Evolutionary conservation across 1,140 invertebrate genomes (phyloP).

Genomic region (Stegodyphus dumicola): DNA sequence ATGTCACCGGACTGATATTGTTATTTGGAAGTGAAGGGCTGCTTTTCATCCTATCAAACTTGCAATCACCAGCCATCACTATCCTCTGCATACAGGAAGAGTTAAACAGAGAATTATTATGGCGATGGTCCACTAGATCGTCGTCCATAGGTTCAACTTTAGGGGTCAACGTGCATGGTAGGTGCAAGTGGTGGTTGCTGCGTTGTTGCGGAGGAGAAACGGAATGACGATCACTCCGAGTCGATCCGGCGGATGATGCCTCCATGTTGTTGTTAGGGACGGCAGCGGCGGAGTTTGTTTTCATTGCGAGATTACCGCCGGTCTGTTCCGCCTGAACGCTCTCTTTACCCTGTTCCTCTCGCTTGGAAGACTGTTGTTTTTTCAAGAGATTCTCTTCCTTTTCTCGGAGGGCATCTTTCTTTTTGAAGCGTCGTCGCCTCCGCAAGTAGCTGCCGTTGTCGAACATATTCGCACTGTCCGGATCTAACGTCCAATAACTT

Average conservation of each 20-base stretch:
- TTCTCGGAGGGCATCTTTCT: conserved; percentile 89
- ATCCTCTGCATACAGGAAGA: conserved; percentile 54
- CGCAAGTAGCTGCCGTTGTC: conserved; percentile 95
- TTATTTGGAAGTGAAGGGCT: conserved; percentile 26
- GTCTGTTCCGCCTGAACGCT: conserved; percentile 36
- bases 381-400: conserved; percentile 71
- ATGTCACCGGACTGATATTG: conserved; percentile 28
- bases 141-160: conserved; percentile 56
- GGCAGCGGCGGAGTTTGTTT: conserved; percentile 32
- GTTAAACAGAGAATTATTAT: conserved; percentile 32
- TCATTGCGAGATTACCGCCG: conserved; percentile 36
- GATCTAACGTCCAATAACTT: conserved; percentile 97
- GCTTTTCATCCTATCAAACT: conserved; percentile 44
- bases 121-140: conserved; percentile 34
- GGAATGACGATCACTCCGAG: conserved; percentile 40
- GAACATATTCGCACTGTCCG: conserved; percentile 98
- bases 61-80: conserved; percentile 40
- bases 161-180: conserved; percentile 31
- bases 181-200: conserved; percentile 18
- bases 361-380: conserved; percentile 52
- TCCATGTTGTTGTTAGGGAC: conserved; percentile 54
- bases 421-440: conserved; percentile 93
- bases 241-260: neutral
- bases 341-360: conserved; percentile 50
- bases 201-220: conserved; percentile 23